Evolutionary conservation across 2,888 invertebrate genomes (phyloP), one percentile per base, ranked within the genome.

Genomic region (Volucella inflata): DNA sequence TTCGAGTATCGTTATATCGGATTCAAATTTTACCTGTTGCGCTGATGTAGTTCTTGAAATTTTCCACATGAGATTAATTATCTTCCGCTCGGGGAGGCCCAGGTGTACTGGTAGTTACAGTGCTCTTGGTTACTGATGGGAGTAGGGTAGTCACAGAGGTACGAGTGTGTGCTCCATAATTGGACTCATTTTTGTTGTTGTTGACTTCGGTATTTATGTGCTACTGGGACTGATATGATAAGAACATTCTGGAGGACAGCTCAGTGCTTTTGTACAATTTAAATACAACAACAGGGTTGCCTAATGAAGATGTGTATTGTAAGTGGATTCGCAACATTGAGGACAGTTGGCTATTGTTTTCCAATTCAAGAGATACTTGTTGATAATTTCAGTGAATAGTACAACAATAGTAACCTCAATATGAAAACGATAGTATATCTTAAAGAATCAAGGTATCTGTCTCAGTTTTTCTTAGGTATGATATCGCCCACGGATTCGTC

Each of bases 61-160:
- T 64, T 72, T 67, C 48, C 77, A 77, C 78, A 82, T 78, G 78
- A 42, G 78, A 83, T 78, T 83, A 83, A 83, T 83, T 83, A 83
- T 83, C 62, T 68, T 74, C 78, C 76, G 76, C 59, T 42, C 51
- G 60, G 36, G 30, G 36, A 60, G 8, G 17, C 71, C 21, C 82
- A 78, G 65, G 71, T 72, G 72, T 62, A 48, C 12, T 48, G 67
- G n/a, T 67, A 50, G 46, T 17, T 16, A 16, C n/a, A 1, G 9
- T 10, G 9, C 17, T 42, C 30, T 44, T 46, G 57, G 46, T 36
- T 46, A 70, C 40, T 70, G 44, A 17, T 72, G 53, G 51, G 42
- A 62, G 16, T 62, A 16, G 46, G 21, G 36, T 68, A 46, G 44
- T 10, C 14, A 14, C 2, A 8, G 1, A 9, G 9, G 8, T 3